phyloP scores from a whole-genome alignment of 2,888 invertebrate species.

The Eilema griseolum region DNA sequence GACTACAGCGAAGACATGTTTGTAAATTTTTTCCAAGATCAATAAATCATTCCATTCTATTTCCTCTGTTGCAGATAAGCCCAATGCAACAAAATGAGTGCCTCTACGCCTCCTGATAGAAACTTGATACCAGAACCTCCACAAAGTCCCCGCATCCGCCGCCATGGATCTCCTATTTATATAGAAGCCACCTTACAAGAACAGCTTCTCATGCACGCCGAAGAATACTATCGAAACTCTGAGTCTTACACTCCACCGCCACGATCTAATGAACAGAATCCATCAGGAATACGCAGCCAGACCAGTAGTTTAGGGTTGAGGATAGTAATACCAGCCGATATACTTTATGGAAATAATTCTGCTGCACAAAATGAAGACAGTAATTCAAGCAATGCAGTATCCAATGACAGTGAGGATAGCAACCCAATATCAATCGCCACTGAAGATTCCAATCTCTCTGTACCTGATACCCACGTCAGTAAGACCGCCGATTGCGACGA shows the following conservation, averaged over 20 bases:
- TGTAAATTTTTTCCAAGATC: too few relatives aligned
- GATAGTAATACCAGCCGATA: background rate
- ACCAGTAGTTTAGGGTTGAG: constrained; percentile 21
- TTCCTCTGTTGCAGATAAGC: constrained; percentile 23
- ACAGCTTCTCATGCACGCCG: background rate
- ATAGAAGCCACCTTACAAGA: background rate
- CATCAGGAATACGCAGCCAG: constrained; percentile 6
- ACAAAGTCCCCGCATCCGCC: constrained; percentile 48
- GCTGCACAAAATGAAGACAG: constrained; percentile 11
- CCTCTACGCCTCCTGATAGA: constrained; percentile 29
- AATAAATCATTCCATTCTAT: too few relatives aligned
- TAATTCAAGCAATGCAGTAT: background rate
- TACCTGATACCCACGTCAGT: constrained; percentile 45
- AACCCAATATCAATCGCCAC: constrained; percentile 13
- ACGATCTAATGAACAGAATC: background rate
- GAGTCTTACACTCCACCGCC: constrained; percentile 18
- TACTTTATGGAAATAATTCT: background rate
- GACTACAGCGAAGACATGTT: too few relatives aligned
- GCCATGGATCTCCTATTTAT: background rate
- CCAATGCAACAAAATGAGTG: constrained; percentile 37
- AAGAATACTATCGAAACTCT: background rate
- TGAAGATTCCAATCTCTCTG: constrained; percentile 33
- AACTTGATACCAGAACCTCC: background rate
- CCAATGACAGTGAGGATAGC: constrained; percentile 11
- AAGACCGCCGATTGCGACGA: constrained; percentile 45